Base-by-base conservation (phyloP, 2,113 vertebrate species). In the Casuarius casuarius region DNA sequence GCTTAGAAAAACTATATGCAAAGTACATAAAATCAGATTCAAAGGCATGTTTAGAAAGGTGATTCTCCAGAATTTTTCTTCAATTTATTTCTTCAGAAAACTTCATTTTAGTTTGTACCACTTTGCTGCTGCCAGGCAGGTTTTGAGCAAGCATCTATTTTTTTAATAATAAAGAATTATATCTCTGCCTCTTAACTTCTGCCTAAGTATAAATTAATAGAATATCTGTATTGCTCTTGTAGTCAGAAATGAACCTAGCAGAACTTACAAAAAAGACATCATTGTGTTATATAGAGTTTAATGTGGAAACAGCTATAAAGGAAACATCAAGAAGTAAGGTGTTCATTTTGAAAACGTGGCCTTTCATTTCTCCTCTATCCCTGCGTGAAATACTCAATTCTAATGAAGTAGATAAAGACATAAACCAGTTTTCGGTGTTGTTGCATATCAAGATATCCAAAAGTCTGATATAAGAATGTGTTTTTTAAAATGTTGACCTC, bases 71-170 rank as follows among this genome's bases (percentile, higher is more conserved):
- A 76, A 6, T 40, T 92, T 76, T 70, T 66, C 25, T 13, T 67
- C 40, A 31, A 0, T 89, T 54, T 77, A 29, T 73, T 96, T 85
- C 28, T 78, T 65, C 28, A 56, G 23, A 79, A 84, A 81, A 67
- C 56, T 3, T 51, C 2, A 9, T 0, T 4, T 62, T 89, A 38
- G 31, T 35, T 17, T 5, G 8, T 62, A 18, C 0, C 8, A 9
- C 10, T 80, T 62, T 44, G 26, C 33, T 92, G 19, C 29, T 92
- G 11, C 48, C 33, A 66, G 28, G 46, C 44, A 74, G 59, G 2
- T 92, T 92, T 81, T 71, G 46, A 78, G 31, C 29, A 89, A 89
- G 62, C 4, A 21, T 5, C 6, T 17, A 44, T 2, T 42, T 54
- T 94, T 70, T 78, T 81, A n/a, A 35, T 52, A 49, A 46, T 67